Evolutionary conservation across 2,113 vertebrate genomes (phyloP), one percentile per base, ranked within the genome.

Genomic region (Talpa occidentalis): DNA sequence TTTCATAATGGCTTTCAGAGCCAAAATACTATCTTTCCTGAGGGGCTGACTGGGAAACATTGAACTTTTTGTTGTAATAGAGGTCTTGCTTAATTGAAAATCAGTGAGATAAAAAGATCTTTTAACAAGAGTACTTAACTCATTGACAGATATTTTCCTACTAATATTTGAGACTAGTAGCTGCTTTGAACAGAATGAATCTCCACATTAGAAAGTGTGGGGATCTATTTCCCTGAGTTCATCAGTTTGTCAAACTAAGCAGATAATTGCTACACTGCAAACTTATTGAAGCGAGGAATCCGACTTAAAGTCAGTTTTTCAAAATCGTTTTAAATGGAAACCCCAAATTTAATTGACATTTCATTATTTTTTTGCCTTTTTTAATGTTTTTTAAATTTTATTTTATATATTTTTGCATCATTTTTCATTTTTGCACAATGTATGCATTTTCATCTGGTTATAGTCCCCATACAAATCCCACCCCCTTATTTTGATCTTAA

Each of bases 21-120:
- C 44, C 76, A 59, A 92, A 95, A 88, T 59, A 42, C 70, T 92
- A 90, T 96, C 90, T 97, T 98, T 98, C 97, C 35, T 2, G 76
- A 96, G 96, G 54, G n/a, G 69, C 35, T 95, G 30, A 28, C 62
- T 93, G 72, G 81, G 95, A 86, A 89, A 77, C 86, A 56, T 85
- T 95, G 44, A 37, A 14, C 82, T 32, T 52, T 97, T 96, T 89
- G 67, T 83, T 73, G 21, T 49, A 78, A 5, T 74, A 76, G 60
- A 74, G n/a, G 11, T 93, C 91, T 60, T 74, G 2, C 83, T 95
- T 96, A 86, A 67, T 79, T 89, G 62, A 90, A 96, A 97, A 83
- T 11, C 0, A 67, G 82, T 0, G 56, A 56, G 69, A 97, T 96
- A 72, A 95, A 95, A 93, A 88, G 83, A 87, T 91, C 95, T 96